These are phyloP conservation scores for Scytalopus superciliaris DNA, from an alignment of 2,113 vertebrate genomes.

Conservation along the genomic window DNA sequence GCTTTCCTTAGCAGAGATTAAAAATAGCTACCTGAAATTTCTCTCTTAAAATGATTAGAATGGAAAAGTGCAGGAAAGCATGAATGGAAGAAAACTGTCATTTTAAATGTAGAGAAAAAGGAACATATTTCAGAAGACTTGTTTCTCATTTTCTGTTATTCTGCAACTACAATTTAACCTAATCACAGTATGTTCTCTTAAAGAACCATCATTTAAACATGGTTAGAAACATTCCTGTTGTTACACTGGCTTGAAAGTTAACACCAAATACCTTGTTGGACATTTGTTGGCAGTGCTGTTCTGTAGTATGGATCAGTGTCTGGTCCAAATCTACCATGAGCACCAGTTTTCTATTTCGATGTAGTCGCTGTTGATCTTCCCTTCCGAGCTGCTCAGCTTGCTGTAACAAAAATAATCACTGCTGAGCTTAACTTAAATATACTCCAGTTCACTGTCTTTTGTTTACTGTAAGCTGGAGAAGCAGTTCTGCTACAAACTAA, in stretches of 20 bases:
- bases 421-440: neutral
- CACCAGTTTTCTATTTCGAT: conserved; percentile 91
- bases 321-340: conserved; percentile 99
- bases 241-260: neutral
- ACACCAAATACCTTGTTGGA: conserved; percentile 81
- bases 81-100: neutral
- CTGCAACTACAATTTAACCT: neutral
- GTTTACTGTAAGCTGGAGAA: neutral
- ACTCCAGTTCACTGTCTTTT: neutral
- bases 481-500: neutral
- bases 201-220: neutral
- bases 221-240: neutral
- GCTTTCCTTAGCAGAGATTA: neutral
- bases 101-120: neutral
- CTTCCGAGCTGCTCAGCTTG: conserved; percentile 92
- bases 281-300: conserved; percentile 92
- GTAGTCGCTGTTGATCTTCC: conserved; percentile 93
- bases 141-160: neutral
- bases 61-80: neutral
- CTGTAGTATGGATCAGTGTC: conserved; percentile 96
- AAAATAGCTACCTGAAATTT: neutral
- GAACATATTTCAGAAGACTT: neutral
- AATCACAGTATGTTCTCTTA: neutral
- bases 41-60: neutral
- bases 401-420: conserved; percentile 62